phyloP scores from a whole-genome alignment of 1,140 invertebrate species.

The Philotrypesis tridentata region DNA sequence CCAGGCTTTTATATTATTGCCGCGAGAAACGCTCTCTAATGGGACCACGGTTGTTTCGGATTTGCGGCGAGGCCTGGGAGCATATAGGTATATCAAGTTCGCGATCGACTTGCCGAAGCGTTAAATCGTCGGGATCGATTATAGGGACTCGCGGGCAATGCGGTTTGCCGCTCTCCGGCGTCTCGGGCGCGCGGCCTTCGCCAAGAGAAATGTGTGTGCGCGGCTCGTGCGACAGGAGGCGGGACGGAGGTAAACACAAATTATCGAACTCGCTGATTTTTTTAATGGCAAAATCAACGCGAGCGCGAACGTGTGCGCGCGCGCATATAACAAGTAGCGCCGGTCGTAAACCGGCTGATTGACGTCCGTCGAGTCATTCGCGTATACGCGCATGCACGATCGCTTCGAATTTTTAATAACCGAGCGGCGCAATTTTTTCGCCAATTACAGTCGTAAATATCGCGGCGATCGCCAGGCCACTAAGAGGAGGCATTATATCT shows the following conservation, averaged over 20 bases:
- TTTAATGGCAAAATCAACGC: background rate
- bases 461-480: no score
- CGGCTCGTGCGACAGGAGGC: no score
- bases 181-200: no score
- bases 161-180: no score
- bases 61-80: background rate
- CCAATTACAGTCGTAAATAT: background rate
- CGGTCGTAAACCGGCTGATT: no score
- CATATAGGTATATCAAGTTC: no score
- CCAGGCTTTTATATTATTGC: background rate
- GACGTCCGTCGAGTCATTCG: background rate
- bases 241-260: background rate
- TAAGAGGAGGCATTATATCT: background rate
- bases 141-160: no score
- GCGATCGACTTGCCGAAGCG: background rate
- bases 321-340: no score
- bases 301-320: no score
- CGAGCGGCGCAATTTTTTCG: background rate
- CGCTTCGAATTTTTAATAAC: background rate
- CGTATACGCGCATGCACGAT: background rate
- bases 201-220: no score
- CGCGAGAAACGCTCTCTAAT: background rate
- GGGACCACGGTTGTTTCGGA: background rate
- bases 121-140: no score
- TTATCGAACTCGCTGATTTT: background rate